These are phyloP conservation scores for Heteractis magnifica DNA, from an alignment of 92 coral and sea anemone species.

Conservation along the genomic window DNA sequence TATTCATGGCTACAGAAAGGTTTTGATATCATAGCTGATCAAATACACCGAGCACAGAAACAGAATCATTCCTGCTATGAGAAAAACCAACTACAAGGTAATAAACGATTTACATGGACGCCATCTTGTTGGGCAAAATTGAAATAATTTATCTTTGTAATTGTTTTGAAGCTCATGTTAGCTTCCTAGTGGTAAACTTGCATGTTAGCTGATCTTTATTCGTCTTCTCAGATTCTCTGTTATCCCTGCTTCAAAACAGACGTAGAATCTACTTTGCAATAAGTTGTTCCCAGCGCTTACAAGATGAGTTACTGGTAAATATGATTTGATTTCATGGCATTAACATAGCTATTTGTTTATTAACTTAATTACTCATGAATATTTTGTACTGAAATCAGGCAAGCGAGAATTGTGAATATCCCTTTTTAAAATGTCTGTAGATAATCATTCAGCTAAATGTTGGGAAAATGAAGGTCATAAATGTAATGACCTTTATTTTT, in stretches of 20 bases:
- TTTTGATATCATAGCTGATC: background rate
- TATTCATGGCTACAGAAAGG: slow-evolving; percentile 8
- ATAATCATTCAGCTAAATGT: no score
- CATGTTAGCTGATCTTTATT: background rate
- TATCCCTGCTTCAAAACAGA: slow-evolving; percentile 13
- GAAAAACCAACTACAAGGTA: background rate
- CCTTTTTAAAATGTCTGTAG: no score
- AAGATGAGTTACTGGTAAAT: background rate
- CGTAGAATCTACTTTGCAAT: slow-evolving; percentile 14
- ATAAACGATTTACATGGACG: background rate
- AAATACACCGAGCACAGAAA: slow-evolving; percentile 5
- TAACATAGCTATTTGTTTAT: no score
- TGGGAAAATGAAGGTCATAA: no score
- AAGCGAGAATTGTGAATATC: no score
- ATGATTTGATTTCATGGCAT: no score
- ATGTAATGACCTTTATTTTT: no score
- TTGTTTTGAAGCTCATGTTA: background rate
- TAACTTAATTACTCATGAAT: no score
- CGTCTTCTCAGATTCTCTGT: slow-evolving; percentile 10
- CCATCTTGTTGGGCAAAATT: background rate
- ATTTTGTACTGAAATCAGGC: no score
- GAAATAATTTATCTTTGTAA: background rate
- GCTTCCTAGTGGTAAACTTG: no score
- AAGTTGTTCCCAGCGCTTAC: background rate
- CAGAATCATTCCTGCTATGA: background rate